A percentile compares a stretch with the other conserved stretches of the same genome.
Conservation (phyloP, 2,113 vertebrate species). For the Phaethon lepturus region DNA sequence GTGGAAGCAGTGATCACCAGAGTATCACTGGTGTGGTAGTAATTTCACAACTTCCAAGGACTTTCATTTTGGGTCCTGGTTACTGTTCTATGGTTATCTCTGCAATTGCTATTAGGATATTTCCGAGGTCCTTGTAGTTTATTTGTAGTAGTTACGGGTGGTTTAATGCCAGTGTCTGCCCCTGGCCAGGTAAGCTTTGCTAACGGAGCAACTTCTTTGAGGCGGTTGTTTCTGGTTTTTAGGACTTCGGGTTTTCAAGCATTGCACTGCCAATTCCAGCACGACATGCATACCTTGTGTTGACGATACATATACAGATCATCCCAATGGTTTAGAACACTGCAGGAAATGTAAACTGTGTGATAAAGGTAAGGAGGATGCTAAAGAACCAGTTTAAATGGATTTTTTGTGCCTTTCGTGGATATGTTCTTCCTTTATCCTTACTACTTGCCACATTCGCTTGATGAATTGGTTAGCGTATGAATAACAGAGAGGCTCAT, state of each 20-base stretch:
- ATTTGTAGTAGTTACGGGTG: background rate
- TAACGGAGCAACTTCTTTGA: background rate
- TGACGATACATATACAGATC: background rate
- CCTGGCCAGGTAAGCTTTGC: background rate
- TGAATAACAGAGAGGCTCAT: background rate
- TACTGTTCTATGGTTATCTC: background rate
- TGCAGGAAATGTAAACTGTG: background rate
- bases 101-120: too few relatives aligned
- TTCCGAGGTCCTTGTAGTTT: background rate
- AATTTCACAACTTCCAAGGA: background rate
- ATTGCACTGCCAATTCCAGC: background rate
- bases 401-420: background rate
- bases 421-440: background rate
- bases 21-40: background rate
- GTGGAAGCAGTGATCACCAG: accelerated
- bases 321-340: background rate
- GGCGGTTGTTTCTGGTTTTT: background rate
- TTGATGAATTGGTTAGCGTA: background rate
- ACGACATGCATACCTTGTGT: background rate
- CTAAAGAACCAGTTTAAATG: background rate
- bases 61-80: background rate
- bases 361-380: background rate
- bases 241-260: background rate
- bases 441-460: background rate
- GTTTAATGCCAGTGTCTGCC: background rate